phyloP scores from a whole-genome alignment of 2,888 invertebrate species.

The Halictus quadricinctus region DNA sequence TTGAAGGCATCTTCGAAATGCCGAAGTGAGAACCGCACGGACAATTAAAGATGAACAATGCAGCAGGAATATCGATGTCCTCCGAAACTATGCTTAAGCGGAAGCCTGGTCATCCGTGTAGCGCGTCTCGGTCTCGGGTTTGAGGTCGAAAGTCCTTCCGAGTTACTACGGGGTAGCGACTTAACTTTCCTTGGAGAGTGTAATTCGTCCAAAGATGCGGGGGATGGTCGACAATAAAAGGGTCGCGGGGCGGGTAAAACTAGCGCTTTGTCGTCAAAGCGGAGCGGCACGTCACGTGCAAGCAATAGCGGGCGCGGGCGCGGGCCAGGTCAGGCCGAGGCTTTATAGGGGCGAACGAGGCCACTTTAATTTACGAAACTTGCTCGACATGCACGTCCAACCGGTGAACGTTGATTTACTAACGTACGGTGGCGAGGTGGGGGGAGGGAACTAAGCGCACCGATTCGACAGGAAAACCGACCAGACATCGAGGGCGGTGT shows the following conservation, averaged over 20 bases:
- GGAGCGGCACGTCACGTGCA: constrained; percentile 40
- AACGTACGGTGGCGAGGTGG: constrained; percentile 23
- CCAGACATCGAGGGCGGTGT: constrained; percentile 52
- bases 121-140: constrained; percentile 28
- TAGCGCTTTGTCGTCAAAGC: constrained; percentile 48
- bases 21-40: constrained; percentile 46
- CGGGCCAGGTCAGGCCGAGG: background rate
- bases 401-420: constrained; percentile 66
- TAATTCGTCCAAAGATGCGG: constrained; percentile 29
- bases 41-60: constrained; percentile 72
- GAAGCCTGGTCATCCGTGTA: constrained; percentile 47
- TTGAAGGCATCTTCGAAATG: constrained; percentile 67
- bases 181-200: constrained; percentile 23
- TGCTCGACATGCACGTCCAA: constrained; percentile 61
- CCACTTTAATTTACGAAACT: constrained; percentile 69
- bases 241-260: constrained; percentile 40
- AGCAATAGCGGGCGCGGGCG: constrained; percentile 25
- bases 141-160: constrained; percentile 38
- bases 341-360: constrained; percentile 46
- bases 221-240: constrained; percentile 39
- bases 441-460: constrained; percentile 23
- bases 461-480: constrained; percentile 66
- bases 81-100: constrained; percentile 63
- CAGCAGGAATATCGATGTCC: constrained; percentile 53
- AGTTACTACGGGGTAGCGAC: constrained; percentile 16